These are phyloP conservation scores for Oncorhynchus mykiss DNA, from an alignment of 2,113 vertebrate genomes.

Conservation along the genomic window DNA sequence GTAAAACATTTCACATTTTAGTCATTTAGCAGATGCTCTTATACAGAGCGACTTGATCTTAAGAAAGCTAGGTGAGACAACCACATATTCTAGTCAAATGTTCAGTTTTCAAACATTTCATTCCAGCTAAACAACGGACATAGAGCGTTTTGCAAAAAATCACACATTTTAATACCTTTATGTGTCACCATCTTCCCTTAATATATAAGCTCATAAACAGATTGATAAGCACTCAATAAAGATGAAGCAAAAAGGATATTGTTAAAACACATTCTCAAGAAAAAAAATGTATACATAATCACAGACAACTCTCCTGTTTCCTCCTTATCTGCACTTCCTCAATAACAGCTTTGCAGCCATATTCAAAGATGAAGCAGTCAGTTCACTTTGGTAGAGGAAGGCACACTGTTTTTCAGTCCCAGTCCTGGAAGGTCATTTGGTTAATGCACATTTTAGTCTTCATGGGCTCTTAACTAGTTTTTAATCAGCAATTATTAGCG, in stretches of 20 bases:
- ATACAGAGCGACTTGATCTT: no score
- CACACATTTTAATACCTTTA: neutral
- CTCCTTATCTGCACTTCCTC: constrained; percentile 42
- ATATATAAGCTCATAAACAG: constrained; percentile 31
- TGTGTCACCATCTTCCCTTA: constrained; percentile 3
- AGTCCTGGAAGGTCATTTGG: constrained; percentile 77
- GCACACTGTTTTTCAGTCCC: constrained; percentile 54
- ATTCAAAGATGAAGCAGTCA: constrained; percentile 52
- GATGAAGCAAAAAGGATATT: constrained; percentile 34
- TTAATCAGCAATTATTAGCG: constrained; percentile 91
- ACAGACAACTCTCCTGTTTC: constrained; percentile 24
- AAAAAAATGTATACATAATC: constrained; percentile 3
- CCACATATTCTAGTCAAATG: no score
- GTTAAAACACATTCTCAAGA: constrained; percentile 17
- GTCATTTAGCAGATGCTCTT: no score
- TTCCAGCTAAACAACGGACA: no score
- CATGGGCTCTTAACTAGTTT: constrained; percentile 89
- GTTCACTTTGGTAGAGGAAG: constrained; percentile 46
- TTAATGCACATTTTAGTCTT: constrained; percentile 88
- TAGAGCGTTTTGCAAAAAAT: no score
- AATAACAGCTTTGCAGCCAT: constrained; percentile 39
- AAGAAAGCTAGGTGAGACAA: no score
- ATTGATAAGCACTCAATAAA: constrained; percentile 40
- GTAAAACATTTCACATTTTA: no score
- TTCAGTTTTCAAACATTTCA: no score